Conservation (phyloP, 2,888 invertebrate species). For the Patella ulyssiponensis region DNA sequence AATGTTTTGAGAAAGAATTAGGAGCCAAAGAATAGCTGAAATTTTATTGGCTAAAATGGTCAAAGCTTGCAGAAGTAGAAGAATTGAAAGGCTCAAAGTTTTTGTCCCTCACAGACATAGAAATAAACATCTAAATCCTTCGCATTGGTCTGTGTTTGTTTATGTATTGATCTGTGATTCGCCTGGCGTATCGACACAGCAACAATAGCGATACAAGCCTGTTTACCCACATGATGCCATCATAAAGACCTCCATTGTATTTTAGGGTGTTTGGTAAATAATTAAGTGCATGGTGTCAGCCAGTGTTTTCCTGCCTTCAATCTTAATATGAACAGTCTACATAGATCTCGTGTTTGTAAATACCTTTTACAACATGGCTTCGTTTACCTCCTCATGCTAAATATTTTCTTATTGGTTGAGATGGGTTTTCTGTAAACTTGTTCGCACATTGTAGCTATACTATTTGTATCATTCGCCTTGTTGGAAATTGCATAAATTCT, state of each 20-base stretch:
- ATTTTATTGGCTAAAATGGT: slow-evolving; percentile 3
- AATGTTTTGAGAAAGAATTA: slow-evolving; percentile 7
- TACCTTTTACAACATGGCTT: slow-evolving; percentile 1
- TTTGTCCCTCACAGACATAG: slow-evolving; percentile 3
- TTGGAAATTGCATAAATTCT: neutral
- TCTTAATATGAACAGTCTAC: slow-evolving; percentile 22
- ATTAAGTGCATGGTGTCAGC: slow-evolving; percentile 17
- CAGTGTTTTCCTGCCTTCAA: slow-evolving; percentile 8
- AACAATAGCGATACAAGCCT: neutral
- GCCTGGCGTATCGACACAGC: slow-evolving; percentile 6
- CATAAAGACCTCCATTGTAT: slow-evolving; percentile 17
- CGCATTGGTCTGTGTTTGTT: slow-evolving; percentile 15
- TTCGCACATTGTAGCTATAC: neutral
- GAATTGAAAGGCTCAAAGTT: neutral
- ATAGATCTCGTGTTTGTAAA: slow-evolving; percentile 15
- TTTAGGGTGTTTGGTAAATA: slow-evolving; percentile 13
- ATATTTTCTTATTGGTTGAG: slow-evolving; percentile 18
- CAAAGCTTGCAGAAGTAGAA: neutral
- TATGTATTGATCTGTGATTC: slow-evolving; percentile 19
- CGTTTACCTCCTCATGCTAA: slow-evolving; percentile 1
- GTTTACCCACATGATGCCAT: slow-evolving; percentile 16
- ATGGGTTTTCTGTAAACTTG: neutral
- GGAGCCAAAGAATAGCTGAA: neutral
- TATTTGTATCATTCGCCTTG: neutral
- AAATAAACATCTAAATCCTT: slow-evolving; percentile 20